These are phyloP conservation scores for Pseudolaguvia tuberculata DNA, from an alignment of 2,113 vertebrate genomes.

Conservation along the genomic window DNA sequence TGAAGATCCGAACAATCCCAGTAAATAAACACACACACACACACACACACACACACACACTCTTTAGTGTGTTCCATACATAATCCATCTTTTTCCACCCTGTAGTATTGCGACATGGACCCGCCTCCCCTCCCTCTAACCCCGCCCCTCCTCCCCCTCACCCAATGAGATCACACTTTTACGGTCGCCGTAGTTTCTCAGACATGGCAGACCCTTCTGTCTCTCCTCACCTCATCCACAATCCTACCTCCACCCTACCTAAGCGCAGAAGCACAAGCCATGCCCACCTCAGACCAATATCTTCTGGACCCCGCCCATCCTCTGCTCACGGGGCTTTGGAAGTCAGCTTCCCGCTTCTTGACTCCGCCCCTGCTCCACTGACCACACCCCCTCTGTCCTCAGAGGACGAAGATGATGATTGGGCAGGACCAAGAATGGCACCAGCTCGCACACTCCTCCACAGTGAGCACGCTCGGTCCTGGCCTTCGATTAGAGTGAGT, in stretches of 20 bases:
- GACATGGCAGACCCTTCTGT: conserved; percentile 77
- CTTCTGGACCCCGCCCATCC: conserved; percentile 54
- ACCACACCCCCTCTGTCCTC: conserved; percentile 76
- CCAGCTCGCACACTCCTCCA: conserved; percentile 70
- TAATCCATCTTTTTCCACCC: neutral
- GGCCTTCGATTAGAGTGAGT: conserved; percentile 91
- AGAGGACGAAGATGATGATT: conserved; percentile 81
- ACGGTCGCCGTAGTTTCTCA: conserved; percentile 88
- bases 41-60: neutral
- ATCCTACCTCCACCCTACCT: conserved; percentile 79
- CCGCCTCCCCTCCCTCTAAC: conserved; percentile 59
- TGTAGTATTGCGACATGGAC: conserved; percentile 25
- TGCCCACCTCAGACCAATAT: conserved; percentile 55
- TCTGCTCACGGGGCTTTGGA: conserved; percentile 55
- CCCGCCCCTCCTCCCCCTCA: conserved; percentile 71
- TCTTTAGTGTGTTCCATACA: neutral
- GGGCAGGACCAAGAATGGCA: conserved; percentile 69
- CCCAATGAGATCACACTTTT: conserved; percentile 80
- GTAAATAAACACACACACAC: neutral
- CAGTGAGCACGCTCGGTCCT: conserved; percentile 86
- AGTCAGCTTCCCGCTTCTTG: conserved; percentile 50
- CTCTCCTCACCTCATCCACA: conserved; percentile 67
- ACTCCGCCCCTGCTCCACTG: conserved; percentile 60
- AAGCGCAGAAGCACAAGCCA: conserved; percentile 74
- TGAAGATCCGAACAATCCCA: neutral